These are phyloP conservation scores for Moxostoma hubbsi DNA, from an alignment of 2,797 vertebrate species.

Conservation along the genomic window DNA sequence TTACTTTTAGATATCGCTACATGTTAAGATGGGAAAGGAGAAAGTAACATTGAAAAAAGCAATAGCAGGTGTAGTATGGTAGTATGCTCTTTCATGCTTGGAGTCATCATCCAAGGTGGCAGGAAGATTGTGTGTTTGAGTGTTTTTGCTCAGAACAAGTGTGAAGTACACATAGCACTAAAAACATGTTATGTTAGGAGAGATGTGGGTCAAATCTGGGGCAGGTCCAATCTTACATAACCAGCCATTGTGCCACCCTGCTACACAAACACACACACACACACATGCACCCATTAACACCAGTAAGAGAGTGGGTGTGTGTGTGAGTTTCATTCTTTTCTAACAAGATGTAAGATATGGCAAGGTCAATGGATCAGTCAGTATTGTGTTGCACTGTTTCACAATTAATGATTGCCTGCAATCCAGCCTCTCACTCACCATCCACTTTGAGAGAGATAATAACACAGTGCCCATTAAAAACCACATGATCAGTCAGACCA, in stretches of 20 bases:
- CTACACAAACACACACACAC: constrained; percentile 13
- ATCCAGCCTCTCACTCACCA: constrained; percentile 16
- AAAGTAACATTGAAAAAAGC: too few relatives aligned
- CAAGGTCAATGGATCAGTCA: constrained; percentile 17
- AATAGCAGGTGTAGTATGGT: too few relatives aligned
- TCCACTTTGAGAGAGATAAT: constrained; percentile 13
- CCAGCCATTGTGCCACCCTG: constrained; percentile 43
- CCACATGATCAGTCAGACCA: background rate
- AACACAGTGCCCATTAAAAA: constrained; percentile 32
- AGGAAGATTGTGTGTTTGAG: background rate
- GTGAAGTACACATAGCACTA: background rate
- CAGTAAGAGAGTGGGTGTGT: background rate
- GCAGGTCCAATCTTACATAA: constrained; percentile 45
- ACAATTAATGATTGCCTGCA: background rate
- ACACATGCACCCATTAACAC: background rate
- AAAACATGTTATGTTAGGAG: constrained; percentile 39
- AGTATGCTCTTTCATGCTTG: too few relatives aligned
- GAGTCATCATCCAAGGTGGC: background rate
- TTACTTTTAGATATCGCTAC: too few relatives aligned
- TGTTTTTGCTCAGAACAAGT: background rate
- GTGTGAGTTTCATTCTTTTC: background rate
- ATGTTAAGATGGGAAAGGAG: too few relatives aligned
- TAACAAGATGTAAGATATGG: background rate
- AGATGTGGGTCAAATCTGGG: constrained; percentile 48
- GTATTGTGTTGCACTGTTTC: constrained; percentile 16